phyloP scores from a whole-genome alignment of 2,113 vertebrate genomes.

The Tringa solitaria region DNA sequence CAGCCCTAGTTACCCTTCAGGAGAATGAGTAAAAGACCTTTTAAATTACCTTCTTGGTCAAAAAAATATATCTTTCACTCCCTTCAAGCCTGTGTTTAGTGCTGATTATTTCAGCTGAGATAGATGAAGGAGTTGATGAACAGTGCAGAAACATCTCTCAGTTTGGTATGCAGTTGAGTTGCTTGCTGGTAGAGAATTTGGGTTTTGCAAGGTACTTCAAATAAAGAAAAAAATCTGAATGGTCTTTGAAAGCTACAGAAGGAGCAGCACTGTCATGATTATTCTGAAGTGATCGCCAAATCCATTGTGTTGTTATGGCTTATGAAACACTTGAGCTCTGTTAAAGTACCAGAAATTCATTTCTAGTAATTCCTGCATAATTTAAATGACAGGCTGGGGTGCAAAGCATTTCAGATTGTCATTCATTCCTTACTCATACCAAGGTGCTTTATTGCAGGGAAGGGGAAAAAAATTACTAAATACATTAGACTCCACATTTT shows the following conservation, averaged over 20 bases:
- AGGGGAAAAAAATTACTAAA: neutral
- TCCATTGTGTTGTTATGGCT: slow-evolving; percentile 60
- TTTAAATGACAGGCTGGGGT: slow-evolving; percentile 36
- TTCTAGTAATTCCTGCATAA: slow-evolving; percentile 69
- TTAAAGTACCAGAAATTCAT: slow-evolving; percentile 64
- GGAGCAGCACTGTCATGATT: slow-evolving; percentile 50
- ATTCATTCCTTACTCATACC: slow-evolving; percentile 1
- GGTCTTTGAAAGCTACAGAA: slow-evolving; percentile 59
- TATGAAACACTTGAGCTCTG: slow-evolving; percentile 70
- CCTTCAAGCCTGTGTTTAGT: neutral
- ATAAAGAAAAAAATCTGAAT: slow-evolving; percentile 4
- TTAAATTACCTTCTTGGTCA: neutral
- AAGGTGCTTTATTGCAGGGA: slow-evolving; percentile 48
- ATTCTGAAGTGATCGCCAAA: slow-evolving; percentile 67
- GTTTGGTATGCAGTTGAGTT: slow-evolving; percentile 5
- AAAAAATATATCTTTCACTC: neutral
- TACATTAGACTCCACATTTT: slow-evolving; percentile 17
- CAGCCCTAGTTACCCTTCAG: neutral
- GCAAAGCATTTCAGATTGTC: slow-evolving; percentile 42
- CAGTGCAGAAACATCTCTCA: neutral
- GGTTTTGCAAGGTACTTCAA: slow-evolving; percentile 56
- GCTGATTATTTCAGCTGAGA: slow-evolving; percentile 22
- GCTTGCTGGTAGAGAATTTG: slow-evolving; percentile 24
- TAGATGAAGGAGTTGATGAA: neutral
- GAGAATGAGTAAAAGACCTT: neutral